Evolutionary conservation across 2,113 vertebrate species (phyloP).

Genomic region (Paedocypris sp.): DNA sequence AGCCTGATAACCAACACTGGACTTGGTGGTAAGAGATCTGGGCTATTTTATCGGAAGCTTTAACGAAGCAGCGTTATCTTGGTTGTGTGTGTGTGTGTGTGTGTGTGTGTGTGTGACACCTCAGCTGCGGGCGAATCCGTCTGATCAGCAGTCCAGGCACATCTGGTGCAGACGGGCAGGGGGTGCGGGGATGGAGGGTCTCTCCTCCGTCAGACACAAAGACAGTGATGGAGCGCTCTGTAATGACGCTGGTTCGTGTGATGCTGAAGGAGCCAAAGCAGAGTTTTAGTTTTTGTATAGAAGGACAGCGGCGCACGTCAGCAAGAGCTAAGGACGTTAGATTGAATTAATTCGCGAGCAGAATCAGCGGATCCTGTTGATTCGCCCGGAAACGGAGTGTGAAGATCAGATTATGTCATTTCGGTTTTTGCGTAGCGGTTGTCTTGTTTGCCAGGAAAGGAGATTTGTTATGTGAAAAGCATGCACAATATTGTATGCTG

Average conservation of each 20-base stretch:
- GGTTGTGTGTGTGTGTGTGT: background rate
- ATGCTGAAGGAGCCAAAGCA: too few species aligned
- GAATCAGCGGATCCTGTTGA: background rate
- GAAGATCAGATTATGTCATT: slow-evolving; percentile 1
- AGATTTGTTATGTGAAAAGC: too few species aligned
- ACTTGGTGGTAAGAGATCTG: slow-evolving; percentile 12
- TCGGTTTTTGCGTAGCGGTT: too few species aligned
- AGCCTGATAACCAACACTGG: slow-evolving; percentile 19
- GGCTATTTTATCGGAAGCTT: slow-evolving; percentile 10
- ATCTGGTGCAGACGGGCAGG: slow-evolving; percentile 25
- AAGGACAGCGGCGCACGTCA: background rate
- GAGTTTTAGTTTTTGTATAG: too few species aligned
- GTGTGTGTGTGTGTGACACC: background rate
- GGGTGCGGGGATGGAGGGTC: background rate
- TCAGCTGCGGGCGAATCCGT: background rate
- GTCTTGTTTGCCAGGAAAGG: too few species aligned
- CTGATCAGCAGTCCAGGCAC: slow-evolving; percentile 31
- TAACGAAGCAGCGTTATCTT: background rate
- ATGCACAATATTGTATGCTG: too few species aligned
- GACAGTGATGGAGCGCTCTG: background rate
- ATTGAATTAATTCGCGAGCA: background rate
- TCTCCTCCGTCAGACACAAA: slow-evolving; percentile 30
- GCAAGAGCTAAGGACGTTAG: background rate
- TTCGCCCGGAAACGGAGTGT: background rate
- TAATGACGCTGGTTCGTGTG: background rate